A percentile compares a stretch with the other conserved stretches of the same genome.
Conservation (phyloP, 2,113 vertebrate species). For the Semnornis frantzii region DNA sequence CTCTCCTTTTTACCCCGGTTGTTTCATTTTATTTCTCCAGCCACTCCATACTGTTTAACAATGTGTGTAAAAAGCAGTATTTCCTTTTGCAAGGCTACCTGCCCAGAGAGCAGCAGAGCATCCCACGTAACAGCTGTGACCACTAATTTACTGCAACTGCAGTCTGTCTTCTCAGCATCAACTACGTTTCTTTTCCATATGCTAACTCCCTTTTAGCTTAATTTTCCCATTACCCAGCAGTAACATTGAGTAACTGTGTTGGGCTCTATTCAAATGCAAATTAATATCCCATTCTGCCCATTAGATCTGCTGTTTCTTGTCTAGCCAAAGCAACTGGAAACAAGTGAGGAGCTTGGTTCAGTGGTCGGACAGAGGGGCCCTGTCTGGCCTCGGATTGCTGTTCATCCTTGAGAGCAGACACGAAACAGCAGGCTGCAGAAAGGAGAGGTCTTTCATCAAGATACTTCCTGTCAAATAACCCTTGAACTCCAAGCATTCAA, state of each 20-base stretch:
- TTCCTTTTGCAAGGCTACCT: slow-evolving; percentile 10
- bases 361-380: slow-evolving; percentile 31
- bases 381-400: neutral
- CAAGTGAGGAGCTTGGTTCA: neutral
- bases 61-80: slow-evolving; percentile 5
- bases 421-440: slow-evolving; percentile 6
- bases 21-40: neutral
- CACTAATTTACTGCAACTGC: slow-evolving; percentile 40
- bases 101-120: neutral
- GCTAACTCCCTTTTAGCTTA: slow-evolving; percentile 43
- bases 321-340: slow-evolving; percentile 57
- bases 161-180: slow-evolving; percentile 32
- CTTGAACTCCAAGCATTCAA: neutral
- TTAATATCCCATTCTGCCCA: slow-evolving; percentile 55
- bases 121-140: slow-evolving; percentile 18
- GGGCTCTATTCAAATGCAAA: slow-evolving; percentile 66
- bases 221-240: slow-evolving; percentile 54
- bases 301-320: slow-evolving; percentile 53
- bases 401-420: neutral
- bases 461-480: slow-evolving; percentile 42
- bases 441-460: slow-evolving; percentile 22
- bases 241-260: slow-evolving; percentile 54
- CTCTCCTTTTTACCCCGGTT: too few relatives aligned
- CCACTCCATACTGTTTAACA: neutral
- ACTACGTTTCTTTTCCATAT: slow-evolving; percentile 57